These are phyloP conservation scores for Cotesia typhae DNA, from an alignment of 1,140 invertebrate genomes.

Conservation along the genomic window DNA sequence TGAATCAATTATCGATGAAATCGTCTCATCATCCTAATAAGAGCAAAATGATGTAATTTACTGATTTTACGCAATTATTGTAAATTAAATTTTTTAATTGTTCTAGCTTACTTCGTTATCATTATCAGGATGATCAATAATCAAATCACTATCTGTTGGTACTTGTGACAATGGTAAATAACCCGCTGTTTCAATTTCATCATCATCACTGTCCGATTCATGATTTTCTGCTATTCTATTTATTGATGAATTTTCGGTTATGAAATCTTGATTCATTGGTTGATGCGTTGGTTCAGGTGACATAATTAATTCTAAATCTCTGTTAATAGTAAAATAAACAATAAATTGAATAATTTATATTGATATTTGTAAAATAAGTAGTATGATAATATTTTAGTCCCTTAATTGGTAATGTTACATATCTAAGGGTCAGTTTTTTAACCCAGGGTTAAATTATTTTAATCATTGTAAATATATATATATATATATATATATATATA, in stretches of 20 bases:
- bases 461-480: too few relatives aligned
- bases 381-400: too few relatives aligned
- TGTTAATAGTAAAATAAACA: background rate
- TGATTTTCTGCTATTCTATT: slow-evolving; percentile 41
- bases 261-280: slow-evolving; percentile 54
- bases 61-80: background rate
- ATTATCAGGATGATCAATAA: slow-evolving; percentile 38
- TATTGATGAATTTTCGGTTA: slow-evolving; percentile 44
- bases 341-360: too few relatives aligned
- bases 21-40: slow-evolving; percentile 57
- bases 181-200: slow-evolving; percentile 52
- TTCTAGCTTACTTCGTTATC: slow-evolving; percentile 41
- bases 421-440: too few relatives aligned
- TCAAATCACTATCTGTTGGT: slow-evolving; percentile 51
- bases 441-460: too few relatives aligned
- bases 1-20: slow-evolving; percentile 38
- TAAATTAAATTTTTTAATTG: background rate
- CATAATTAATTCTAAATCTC: slow-evolving; percentile 43
- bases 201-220: slow-evolving; percentile 60
- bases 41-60: slow-evolving; percentile 2
- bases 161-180: slow-evolving; percentile 58
- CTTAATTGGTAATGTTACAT: too few relatives aligned
- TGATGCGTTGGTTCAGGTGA: slow-evolving; percentile 61
- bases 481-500: too few relatives aligned
- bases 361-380: too few relatives aligned